These are phyloP conservation scores for Clepsis dumicolana DNA, from an alignment of 2,888 invertebrate genomes.

Conservation along the genomic window DNA sequence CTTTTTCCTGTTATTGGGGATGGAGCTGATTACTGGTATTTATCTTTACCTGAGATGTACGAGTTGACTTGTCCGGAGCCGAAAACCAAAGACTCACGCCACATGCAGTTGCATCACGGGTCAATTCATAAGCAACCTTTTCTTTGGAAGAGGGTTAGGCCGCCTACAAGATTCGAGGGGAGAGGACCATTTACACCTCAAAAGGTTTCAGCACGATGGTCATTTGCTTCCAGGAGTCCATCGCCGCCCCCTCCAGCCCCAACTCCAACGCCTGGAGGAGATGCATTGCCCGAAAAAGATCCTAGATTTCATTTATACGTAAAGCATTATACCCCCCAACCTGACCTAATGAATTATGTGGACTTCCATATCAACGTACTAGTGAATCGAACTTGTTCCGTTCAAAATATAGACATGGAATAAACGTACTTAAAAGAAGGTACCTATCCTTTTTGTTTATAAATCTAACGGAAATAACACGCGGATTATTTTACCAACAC, in stretches of 20 bases:
- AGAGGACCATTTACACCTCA: constrained; percentile 70
- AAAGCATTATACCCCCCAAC: constrained; percentile 74
- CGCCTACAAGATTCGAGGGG: constrained; percentile 53
- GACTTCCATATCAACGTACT: constrained; percentile 75
- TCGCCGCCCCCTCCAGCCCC: constrained; percentile 59
- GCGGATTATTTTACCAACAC: constrained; percentile 66
- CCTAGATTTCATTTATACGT: constrained; percentile 77
- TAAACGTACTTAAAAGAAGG: constrained; percentile 45
- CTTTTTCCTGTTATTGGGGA: constrained; percentile 80
- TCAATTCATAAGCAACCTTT: constrained; percentile 73
- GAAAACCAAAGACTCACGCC: constrained; percentile 58
- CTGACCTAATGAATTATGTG: constrained; percentile 75
- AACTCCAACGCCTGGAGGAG: constrained; percentile 52
- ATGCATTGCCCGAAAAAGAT: constrained; percentile 58
- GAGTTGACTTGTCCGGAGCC: constrained; percentile 65
- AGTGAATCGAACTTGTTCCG: constrained; percentile 65
- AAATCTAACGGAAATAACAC: constrained; percentile 55
- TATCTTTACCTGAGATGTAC: constrained; percentile 82
- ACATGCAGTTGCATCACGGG: constrained; percentile 67
- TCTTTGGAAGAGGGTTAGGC: constrained; percentile 70
- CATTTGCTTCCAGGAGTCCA: constrained; percentile 36
- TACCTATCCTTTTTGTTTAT: constrained; percentile 26
- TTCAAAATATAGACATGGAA: constrained; percentile 63
- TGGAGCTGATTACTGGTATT: constrained; percentile 80
- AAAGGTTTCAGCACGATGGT: constrained; percentile 44